Conservation (phyloP, 35 echinoderm and acorn worm genomes). For the Hemicentrotus pulcherrimus region DNA sequence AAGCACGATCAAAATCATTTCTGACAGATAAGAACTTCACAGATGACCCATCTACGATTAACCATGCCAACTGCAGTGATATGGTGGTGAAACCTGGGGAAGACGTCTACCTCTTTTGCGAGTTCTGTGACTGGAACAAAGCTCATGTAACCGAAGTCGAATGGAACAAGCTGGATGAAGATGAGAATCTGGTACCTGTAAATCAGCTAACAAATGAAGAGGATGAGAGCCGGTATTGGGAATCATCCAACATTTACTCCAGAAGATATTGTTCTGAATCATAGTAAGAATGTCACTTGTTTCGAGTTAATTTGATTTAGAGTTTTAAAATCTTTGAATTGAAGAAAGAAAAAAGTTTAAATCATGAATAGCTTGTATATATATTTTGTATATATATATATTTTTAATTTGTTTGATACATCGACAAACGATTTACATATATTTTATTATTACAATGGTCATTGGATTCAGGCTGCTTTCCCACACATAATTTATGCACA, state of each 20-base stretch:
- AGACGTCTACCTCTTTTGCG: not conserved
- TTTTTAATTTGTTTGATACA: too few relatives aligned
- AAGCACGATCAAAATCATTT: not conserved
- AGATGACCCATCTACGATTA: not conserved
- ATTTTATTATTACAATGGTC: too few relatives aligned
- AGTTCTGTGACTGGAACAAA: not conserved
- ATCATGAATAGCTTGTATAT: too few relatives aligned
- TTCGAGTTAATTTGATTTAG: too few relatives aligned
- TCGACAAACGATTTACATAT: too few relatives aligned
- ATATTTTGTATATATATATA: too few relatives aligned
- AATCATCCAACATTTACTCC: not conserved
- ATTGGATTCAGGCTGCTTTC: too few relatives aligned
- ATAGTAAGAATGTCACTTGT: not conserved
- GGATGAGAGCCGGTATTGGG: not conserved
- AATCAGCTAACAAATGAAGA: not conserved
- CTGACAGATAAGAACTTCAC: not conserved
- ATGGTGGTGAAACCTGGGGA: not conserved
- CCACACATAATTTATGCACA: too few relatives aligned
- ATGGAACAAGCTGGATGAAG: not conserved
- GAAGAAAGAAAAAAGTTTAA: too few relatives aligned
- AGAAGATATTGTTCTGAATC: not conserved
- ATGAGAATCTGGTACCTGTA: not conserved
- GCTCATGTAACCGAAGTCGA: not conserved
- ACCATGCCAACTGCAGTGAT: conserved; percentile 14
- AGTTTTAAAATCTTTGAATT: too few relatives aligned